Percentiles rank a stretch among this genome's conserved stretches.
These are phyloP conservation scores for Lacerta agilis DNA, from an alignment of 2,797 vertebrate genomes.

Conservation along the genomic window DNA sequence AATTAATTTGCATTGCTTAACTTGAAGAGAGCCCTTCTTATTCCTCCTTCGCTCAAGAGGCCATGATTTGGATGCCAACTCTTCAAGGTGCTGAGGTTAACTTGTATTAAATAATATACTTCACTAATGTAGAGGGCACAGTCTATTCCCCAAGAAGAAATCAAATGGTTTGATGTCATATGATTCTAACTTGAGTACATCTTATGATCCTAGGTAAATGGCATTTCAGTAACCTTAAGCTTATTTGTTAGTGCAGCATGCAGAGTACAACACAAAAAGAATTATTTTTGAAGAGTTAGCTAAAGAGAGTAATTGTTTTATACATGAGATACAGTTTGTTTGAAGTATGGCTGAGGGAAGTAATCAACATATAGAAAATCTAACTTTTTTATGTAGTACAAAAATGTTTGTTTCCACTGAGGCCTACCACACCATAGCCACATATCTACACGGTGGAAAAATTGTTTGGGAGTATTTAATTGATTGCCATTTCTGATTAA, in stretches of 20 bases:
- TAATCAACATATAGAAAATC: not conserved
- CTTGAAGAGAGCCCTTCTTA: constrained; percentile 41
- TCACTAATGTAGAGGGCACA: not conserved
- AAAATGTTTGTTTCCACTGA: constrained; percentile 32
- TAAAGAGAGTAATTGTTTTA: not conserved
- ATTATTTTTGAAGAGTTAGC: constrained; percentile 9
- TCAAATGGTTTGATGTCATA: constrained; percentile 33
- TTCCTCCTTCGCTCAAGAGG: constrained; percentile 28
- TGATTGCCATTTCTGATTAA: not conserved
- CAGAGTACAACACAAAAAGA: not conserved
- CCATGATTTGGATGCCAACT: not conserved
- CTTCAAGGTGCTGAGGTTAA: constrained; percentile 32
- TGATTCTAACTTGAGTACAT: constrained; percentile 26
- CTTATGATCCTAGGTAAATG: constrained; percentile 41
- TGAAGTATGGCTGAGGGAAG: not conserved
- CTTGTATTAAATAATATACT: constrained; percentile 32
- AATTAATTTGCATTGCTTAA: constrained; percentile 21
- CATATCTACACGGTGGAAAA: not conserved
- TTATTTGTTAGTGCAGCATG: constrained; percentile 25
- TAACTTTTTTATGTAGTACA: not conserved
- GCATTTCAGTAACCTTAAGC: constrained; percentile 10
- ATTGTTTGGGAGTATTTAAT: constrained; percentile 6
- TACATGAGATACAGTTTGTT: constrained; percentile 15
- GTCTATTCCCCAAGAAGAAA: constrained; percentile 26
- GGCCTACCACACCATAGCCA: not conserved